These are phyloP conservation scores for Epicampocera succincta DNA, from an alignment of 2,888 invertebrate species.

Conservation along the genomic window DNA sequence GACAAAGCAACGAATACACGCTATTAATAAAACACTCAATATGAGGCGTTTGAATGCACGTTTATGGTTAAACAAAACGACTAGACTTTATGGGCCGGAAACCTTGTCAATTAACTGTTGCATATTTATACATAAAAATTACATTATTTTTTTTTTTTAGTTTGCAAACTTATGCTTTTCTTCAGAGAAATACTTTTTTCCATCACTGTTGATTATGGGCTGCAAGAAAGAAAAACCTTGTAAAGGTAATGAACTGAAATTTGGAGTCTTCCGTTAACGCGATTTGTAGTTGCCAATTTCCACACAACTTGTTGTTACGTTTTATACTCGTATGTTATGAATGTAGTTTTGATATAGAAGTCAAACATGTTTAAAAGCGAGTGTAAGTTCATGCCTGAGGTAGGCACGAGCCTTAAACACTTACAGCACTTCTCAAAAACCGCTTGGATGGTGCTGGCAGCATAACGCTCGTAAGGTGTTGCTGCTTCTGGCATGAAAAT, in stretches of 20 bases:
- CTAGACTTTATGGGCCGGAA: too few relatives aligned
- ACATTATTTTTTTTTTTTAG: too few relatives aligned
- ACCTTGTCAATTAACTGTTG: too few relatives aligned
- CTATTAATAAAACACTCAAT: too few relatives aligned
- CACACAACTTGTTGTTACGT: slow-evolving; percentile 22
- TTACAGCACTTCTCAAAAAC: neutral
- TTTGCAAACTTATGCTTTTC: too few relatives aligned
- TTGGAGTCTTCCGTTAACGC: slow-evolving; percentile 46
- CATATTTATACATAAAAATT: too few relatives aligned
- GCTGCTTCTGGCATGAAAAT: neutral
- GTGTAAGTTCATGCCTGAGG: neutral
- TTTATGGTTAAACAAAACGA: too few relatives aligned
- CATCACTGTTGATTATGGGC: slow-evolving; percentile 11
- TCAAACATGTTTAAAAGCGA: too few relatives aligned
- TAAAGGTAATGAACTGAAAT: slow-evolving; percentile 47
- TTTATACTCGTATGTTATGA: slow-evolving; percentile 43
- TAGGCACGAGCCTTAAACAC: slow-evolving; percentile 43
- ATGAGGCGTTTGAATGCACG: too few relatives aligned
- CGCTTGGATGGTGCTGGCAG: slow-evolving; percentile 7
- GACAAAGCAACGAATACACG: too few relatives aligned
- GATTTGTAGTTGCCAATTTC: slow-evolving; percentile 31
- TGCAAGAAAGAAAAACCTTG: slow-evolving; percentile 16
- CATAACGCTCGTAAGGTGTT: slow-evolving; percentile 4
- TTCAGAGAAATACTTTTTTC: too few relatives aligned
- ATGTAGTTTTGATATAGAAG: too few relatives aligned